These are phyloP conservation scores for Vesta saturnalis DNA, from an alignment of 2,888 invertebrate genomes.

Conservation along the genomic window DNA sequence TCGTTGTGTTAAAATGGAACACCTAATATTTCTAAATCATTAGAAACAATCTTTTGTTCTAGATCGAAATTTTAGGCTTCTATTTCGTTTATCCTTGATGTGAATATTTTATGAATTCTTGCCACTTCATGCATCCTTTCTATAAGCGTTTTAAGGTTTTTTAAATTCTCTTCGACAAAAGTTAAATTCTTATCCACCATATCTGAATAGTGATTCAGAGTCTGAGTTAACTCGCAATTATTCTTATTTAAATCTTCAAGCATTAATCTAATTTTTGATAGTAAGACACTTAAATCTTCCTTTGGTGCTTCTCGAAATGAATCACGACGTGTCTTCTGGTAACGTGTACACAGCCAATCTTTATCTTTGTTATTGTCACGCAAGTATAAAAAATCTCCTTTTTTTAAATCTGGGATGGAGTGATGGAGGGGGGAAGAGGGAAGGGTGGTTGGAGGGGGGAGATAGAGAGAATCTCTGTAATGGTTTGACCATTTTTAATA, in stretches of 20 bases:
- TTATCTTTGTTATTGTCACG: too few relatives aligned
- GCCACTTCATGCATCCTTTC: neutral
- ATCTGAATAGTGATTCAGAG: neutral
- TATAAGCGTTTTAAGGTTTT: neutral
- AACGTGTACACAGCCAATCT: neutral
- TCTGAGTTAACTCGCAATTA: neutral
- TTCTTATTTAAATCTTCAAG: neutral
- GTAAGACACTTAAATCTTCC: neutral
- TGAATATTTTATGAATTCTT: neutral
- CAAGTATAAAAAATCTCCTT: too few relatives aligned
- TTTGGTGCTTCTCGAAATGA: neutral
- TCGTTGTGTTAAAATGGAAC: neutral
- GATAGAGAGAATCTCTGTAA: too few relatives aligned
- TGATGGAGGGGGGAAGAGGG: too few relatives aligned
- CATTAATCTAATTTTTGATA: neutral
- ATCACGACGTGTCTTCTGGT: neutral
- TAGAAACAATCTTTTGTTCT: neutral
- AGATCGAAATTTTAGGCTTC: neutral
- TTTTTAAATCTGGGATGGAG: too few relatives aligned
- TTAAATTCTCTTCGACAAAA: neutral
- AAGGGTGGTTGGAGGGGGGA: too few relatives aligned
- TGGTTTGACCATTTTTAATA: too few relatives aligned
- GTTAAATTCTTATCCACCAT: neutral
- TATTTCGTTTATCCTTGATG: neutral
- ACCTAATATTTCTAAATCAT: neutral